Evolutionary conservation across 2,888 invertebrate genomes (phyloP).

Genomic region (Cabera pusaria): DNA sequence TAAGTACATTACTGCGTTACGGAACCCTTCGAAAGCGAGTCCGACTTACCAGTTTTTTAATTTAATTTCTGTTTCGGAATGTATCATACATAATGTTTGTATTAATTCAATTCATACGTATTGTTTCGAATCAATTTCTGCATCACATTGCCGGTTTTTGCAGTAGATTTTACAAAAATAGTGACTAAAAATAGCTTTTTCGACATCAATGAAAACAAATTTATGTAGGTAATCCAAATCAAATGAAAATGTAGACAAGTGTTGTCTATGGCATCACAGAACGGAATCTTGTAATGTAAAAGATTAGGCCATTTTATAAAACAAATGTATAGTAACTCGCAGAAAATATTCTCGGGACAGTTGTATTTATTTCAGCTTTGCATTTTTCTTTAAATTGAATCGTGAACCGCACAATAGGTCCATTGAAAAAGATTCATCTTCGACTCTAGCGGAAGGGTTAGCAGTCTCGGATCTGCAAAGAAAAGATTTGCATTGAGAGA

Average conservation of each 20-base stretch:
- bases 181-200: too few relatives aligned
- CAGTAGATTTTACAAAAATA: too few relatives aligned
- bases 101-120: too few relatives aligned
- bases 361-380: conserved; percentile 83
- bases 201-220: conserved; percentile 60
- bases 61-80: too few relatives aligned
- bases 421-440: conserved; percentile 75
- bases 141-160: too few relatives aligned
- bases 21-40: too few relatives aligned
- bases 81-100: too few relatives aligned
- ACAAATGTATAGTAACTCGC: conserved; percentile 84
- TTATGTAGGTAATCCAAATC: too few relatives aligned
- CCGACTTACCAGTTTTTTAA: too few relatives aligned
- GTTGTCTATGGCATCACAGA: conserved; percentile 82
- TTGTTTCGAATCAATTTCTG: too few relatives aligned
- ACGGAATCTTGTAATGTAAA: conserved; percentile 84
- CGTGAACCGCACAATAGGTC: conserved; percentile 75
- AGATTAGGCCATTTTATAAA: conserved; percentile 85
- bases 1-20: too few relatives aligned
- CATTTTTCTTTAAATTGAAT: conserved; percentile 82
- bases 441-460: conserved; percentile 78
- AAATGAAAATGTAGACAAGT: conserved; percentile 69
- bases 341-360: conserved; percentile 82
- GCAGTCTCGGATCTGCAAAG: conserved; percentile 80
- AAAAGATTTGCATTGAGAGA: conserved; percentile 81